Evolutionary conservation across 2,888 invertebrate species (phyloP), one percentile per base, ranked within the genome.

Genomic region (Eucera pruinosa): DNA sequence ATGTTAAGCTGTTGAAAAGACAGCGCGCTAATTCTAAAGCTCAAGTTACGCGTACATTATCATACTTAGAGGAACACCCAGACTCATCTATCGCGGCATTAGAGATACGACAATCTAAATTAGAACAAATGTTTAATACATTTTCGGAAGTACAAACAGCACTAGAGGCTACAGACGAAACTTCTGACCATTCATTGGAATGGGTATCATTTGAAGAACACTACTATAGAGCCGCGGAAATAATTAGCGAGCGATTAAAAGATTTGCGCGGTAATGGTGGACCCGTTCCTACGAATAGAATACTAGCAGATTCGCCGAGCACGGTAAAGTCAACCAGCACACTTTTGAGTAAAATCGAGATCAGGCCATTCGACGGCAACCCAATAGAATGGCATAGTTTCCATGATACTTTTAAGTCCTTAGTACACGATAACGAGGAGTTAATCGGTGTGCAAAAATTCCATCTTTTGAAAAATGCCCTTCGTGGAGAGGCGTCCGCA

Each of bases 211-310:
- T 54, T 11, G 52, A 54, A 20, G 18, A 54, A 1, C 18, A 54
- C 2, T 54, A 54, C 20, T 54, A 36, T 20, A 52, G 30, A 3
- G 50, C 50, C 50, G 30, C 50, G 50, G 30, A 52, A 30, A n/a
- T 30, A 6, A 52, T 52, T 52, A n/a, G 5, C 18, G n/a, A 33
- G 2, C 6, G 52, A 0, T 52, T 52, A 18, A 33, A 18, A 3
- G 9, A 9, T 4, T 18, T 33, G 18, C 5, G 20, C 45, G 18
- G 20, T 20, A 36, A 9, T 9, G 36, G 11, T 36, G 11, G 36
- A 7, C 5, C 1, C 36, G 36, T 9, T 7, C 11, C 36, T 1
- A 36, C 7, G 7, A 36, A 36, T 9, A 36, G 11, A 9, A 7
- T 36, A n/a, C n/a, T n/a, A 36, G 36, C 1, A 4, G 36, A 36